Conservation (phyloP, 1,140 invertebrate species). For the Apis laboriosa region DNA sequence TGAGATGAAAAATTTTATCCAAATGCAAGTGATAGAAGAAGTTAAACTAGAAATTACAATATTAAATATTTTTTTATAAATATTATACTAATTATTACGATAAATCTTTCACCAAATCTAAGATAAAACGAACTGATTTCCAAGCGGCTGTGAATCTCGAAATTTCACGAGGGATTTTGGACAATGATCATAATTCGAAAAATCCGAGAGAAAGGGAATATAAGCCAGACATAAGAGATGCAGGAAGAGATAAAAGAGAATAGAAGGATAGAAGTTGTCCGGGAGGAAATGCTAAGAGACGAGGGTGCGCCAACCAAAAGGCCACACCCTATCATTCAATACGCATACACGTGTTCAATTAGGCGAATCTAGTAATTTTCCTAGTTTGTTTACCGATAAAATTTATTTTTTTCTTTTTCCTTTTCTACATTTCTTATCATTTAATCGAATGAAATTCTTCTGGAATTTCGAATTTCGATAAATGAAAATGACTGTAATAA, state of each 20-base stretch:
- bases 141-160: not conserved
- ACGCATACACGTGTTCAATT: slow-evolving; percentile 41
- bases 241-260: not conserved
- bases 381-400: not conserved
- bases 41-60: too few relatives aligned
- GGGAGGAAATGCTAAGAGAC: slow-evolving; percentile 44
- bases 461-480: too few relatives aligned
- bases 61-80: too few relatives aligned
- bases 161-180: not conserved
- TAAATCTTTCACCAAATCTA: not conserved
- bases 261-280: not conserved
- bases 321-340: slow-evolving; percentile 50
- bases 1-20: too few relatives aligned
- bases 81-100: too few relatives aligned
- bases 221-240: not conserved
- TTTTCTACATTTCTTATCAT: not conserved
- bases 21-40: too few relatives aligned
- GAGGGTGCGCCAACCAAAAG: slow-evolving; percentile 49
- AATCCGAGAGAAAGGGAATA: not conserved
- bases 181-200: not conserved
- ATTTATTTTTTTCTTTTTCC: not conserved
- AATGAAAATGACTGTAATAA: too few relatives aligned
- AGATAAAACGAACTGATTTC: not conserved
- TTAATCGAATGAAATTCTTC: not conserved
- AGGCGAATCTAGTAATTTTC: slow-evolving; percentile 49